These are phyloP conservation scores for Drosophila azteca DNA, from an alignment of 1,140 invertebrate genomes.

Conservation along the genomic window DNA sequence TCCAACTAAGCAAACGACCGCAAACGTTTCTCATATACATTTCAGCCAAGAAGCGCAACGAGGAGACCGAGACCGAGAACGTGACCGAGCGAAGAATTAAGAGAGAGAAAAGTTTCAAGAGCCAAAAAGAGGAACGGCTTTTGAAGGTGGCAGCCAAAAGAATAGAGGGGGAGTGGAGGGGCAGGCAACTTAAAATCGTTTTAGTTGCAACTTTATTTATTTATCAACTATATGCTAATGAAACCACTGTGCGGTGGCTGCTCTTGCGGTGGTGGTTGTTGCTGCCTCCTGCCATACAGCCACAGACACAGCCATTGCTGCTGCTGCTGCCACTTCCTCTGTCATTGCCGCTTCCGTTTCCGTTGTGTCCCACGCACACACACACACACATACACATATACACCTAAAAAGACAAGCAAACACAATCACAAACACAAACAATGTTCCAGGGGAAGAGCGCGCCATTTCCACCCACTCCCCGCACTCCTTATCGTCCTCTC, in stretches of 20 bases:
- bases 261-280: too few species aligned
- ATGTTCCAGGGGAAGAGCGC: constrained; percentile 1
- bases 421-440: constrained; percentile 38
- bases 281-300: not conserved
- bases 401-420: too few species aligned
- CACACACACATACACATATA: constrained; percentile 2
- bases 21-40: constrained; percentile 55
- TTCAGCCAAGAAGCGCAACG: constrained; percentile 17
- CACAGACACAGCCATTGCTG: constrained; percentile 1
- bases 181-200: constrained; percentile 73
- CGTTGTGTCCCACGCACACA: constrained; percentile 4
- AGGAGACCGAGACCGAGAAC: constrained; percentile 21
- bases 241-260: constrained; percentile 62
- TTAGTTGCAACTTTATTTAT: constrained; percentile 79
- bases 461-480: too few species aligned
- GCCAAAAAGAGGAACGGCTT: not conserved
- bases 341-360: constrained; percentile 10
- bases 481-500: too few species aligned
- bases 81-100: constrained; percentile 46
- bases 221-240: constrained; percentile 78
- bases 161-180: constrained; percentile 22
- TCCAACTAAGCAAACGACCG: constrained; percentile 30
- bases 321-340: constrained; percentile 5
- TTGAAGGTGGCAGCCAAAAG: too few species aligned
- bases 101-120: constrained; percentile 26